phyloP scores from a whole-genome alignment of 1,140 invertebrate species.

The Potamilus streckersoni region DNA sequence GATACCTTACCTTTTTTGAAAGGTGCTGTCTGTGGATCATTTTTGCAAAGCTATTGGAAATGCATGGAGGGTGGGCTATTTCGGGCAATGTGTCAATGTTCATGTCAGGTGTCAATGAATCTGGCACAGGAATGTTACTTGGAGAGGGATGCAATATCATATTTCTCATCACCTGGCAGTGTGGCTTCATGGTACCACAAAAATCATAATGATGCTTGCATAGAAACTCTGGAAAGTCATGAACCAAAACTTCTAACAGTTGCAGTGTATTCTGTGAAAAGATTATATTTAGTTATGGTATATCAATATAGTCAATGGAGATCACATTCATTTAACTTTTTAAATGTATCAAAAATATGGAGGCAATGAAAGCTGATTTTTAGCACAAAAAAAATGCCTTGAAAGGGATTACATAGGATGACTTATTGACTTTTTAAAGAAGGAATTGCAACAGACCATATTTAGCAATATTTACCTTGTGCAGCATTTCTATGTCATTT shows the following conservation, averaged over 20 bases:
- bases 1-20: conserved; percentile 57
- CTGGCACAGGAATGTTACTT: conserved; percentile 93
- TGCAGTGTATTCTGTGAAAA: conserved; percentile 85
- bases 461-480: conserved; percentile 73
- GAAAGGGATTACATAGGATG: too few relatives aligned
- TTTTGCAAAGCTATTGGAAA: conserved; percentile 84
- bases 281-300: background rate
- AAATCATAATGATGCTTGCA: conserved; percentile 99
- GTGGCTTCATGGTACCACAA: conserved; percentile 98
- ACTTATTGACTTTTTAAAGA: too few relatives aligned
- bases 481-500: conserved; percentile 91
- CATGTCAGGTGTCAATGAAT: conserved; percentile 95
- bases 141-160: conserved; percentile 97
- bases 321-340: too few relatives aligned
- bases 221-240: conserved; percentile 99
- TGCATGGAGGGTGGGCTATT: conserved; percentile 84
- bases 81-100: conserved; percentile 90
- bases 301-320: too few relatives aligned
- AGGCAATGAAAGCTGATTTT: too few relatives aligned
- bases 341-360: too few relatives aligned
- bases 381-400: conserved; percentile 60
- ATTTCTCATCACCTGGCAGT: conserved; percentile 99
- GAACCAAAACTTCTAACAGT: conserved; percentile 94
- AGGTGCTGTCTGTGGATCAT: too few relatives aligned
- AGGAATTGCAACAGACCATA: background rate